Conservation (phyloP, 2,113 vertebrate species). For the Stegastes partitus region DNA sequence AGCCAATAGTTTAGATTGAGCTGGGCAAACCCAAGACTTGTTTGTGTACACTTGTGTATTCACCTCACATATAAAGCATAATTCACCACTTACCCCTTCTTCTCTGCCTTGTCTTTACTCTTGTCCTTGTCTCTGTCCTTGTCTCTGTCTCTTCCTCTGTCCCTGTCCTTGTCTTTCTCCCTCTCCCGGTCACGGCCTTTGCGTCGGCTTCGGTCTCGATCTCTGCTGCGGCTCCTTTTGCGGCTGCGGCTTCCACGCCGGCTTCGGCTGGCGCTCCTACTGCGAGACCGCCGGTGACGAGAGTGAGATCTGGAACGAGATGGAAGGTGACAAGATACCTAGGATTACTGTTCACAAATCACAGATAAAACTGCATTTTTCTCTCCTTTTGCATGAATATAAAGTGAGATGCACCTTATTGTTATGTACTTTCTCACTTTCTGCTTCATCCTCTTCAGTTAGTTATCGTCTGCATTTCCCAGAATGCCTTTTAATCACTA, state of each 20-base stretch:
- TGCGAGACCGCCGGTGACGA: conserved; percentile 87
- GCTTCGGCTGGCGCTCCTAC: conserved; percentile 84
- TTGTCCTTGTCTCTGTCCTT: conserved; percentile 79
- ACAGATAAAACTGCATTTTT: not conserved
- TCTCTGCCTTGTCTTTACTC: conserved; percentile 71
- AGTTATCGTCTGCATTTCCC: conserved; percentile 16
- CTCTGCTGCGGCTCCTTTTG: conserved; percentile 86
- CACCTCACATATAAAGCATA: not conserved
- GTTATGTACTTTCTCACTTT: not conserved
- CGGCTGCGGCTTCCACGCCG: conserved; percentile 84
- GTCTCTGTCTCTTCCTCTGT: conserved; percentile 75
- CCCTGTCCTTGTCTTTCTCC: conserved; percentile 83
- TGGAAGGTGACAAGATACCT: not conserved
- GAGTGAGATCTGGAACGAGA: conserved; percentile 87
- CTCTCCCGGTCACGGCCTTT: conserved; percentile 86
- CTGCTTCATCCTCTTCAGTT: conserved; percentile 4
- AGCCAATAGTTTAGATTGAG: conserved; percentile 29
- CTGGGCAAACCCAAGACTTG: conserved; percentile 14
- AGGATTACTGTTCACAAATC: not conserved
- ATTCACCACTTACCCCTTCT: conserved; percentile 72
- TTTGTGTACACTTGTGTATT: conserved; percentile 6
- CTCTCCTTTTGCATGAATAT: not conserved
- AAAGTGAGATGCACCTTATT: not conserved
- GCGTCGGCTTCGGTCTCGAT: conserved; percentile 85
- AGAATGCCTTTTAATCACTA: conserved; percentile 25